Percentiles rank a stretch among this genome's conserved stretches.
Conservation (phyloP, 2,113 vertebrate genomes). For the Numenius arquata region DNA sequence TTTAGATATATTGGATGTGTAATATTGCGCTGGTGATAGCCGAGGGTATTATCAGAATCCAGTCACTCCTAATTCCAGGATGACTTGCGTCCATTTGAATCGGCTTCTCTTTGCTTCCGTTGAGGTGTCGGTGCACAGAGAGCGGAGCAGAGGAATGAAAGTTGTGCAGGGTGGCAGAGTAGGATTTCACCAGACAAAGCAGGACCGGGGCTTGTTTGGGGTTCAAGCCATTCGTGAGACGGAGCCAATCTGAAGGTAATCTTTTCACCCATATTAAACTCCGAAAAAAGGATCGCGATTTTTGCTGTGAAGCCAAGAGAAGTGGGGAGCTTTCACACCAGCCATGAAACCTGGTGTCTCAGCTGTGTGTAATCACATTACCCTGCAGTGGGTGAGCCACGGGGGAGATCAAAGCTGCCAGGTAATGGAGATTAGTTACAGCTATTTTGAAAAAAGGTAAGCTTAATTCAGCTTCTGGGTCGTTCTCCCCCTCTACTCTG, state of each 20-base stretch:
- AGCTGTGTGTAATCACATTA: neutral
- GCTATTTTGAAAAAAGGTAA: neutral
- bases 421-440: neutral
- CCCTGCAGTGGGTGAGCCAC: neutral
- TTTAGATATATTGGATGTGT: neutral
- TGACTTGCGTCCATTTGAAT: neutral
- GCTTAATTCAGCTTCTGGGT: neutral
- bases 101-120: neutral
- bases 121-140: neutral
- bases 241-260: neutral
- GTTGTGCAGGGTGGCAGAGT: neutral
- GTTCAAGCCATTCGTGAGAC: neutral
- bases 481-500: too few species aligned
- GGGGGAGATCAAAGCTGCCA: neutral
- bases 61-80: neutral
- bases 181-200: neutral
- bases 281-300: neutral
- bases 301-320: neutral
- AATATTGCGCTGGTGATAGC: neutral
- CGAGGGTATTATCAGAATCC: neutral
- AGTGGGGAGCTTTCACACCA: neutral
- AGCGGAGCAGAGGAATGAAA: neutral
- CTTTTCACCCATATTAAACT: neutral
- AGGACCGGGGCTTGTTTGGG: neutral
- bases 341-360: neutral